These are phyloP conservation scores for Pyrocephalus nanus DNA, from an alignment of 2,797 vertebrate species.

Conservation along the genomic window DNA sequence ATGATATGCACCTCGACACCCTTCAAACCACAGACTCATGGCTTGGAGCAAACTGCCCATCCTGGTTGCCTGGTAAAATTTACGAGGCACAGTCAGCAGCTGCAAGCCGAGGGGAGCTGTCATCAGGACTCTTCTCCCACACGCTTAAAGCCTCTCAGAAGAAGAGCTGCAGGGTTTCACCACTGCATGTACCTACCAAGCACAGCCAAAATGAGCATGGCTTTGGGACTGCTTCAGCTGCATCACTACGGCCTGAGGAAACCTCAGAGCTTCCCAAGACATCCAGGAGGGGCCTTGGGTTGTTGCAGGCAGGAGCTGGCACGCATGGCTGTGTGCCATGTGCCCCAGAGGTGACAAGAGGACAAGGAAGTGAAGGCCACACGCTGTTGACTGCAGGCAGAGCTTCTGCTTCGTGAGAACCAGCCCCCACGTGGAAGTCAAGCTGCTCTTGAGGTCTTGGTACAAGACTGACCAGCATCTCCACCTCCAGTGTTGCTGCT, in stretches of 20 bases:
- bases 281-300: not conserved
- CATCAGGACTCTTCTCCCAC: not conserved
- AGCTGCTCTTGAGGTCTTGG: not conserved
- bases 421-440: accelerated
- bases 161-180: accelerated
- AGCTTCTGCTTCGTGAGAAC: not conserved
- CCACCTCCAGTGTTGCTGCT: accelerated
- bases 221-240: not conserved
- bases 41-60: not conserved
- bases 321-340: not conserved
- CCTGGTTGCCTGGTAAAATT: not conserved
- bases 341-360: accelerated
- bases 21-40: not conserved
- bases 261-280: not conserved
- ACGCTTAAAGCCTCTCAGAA: not conserved
- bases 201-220: accelerated
- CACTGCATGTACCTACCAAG: not conserved
- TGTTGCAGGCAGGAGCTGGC: accelerated
- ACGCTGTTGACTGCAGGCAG: accelerated
- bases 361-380: not conserved
- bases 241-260: accelerated
- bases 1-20: accelerated
- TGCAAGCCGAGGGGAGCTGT: not conserved
- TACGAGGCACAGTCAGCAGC: not conserved
- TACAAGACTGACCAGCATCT: too few species aligned